Evolutionary conservation across 1,140 invertebrate species (phyloP).

Genomic region (Proctacanthus coquilletti): DNA sequence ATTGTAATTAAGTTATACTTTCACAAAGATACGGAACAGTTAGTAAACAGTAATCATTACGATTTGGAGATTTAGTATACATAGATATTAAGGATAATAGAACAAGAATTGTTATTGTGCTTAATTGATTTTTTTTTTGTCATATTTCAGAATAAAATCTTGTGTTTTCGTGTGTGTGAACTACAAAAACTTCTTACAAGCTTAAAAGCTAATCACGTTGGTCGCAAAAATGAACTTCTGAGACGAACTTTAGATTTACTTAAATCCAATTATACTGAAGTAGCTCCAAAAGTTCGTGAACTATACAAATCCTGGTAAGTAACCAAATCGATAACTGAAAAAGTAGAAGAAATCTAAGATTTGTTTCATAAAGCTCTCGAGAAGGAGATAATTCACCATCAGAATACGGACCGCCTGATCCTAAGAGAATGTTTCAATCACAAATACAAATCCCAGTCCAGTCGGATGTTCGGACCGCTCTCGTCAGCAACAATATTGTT

Average conservation of each 20-base stretch:
- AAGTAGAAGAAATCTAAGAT: not conserved
- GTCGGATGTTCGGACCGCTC: not conserved
- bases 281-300: constrained; percentile 67
- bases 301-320: constrained; percentile 47
- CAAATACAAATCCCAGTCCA: constrained; percentile 22
- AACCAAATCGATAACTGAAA: constrained; percentile 1
- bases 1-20: not conserved
- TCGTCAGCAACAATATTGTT: constrained; percentile 9
- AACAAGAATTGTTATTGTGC: too few relatives aligned
- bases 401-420: constrained; percentile 37
- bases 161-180: constrained; percentile 70
- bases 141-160: constrained; percentile 58
- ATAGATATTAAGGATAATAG: too few relatives aligned
- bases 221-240: constrained; percentile 75
- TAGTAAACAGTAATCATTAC: too few relatives aligned
- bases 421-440: constrained; percentile 25
- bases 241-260: constrained; percentile 60
- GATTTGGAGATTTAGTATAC: too few relatives aligned
- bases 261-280: constrained; percentile 49
- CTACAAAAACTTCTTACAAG: constrained; percentile 64
- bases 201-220: constrained; percentile 72
- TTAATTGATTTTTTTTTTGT: constrained; percentile 3
- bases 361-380: not conserved
- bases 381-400: constrained; percentile 7
- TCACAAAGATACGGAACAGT: not conserved